Evolutionary conservation across 2,888 invertebrate genomes (phyloP), one percentile per base, ranked within the genome.

Genomic region (Drosophila stalkeri): DNA sequence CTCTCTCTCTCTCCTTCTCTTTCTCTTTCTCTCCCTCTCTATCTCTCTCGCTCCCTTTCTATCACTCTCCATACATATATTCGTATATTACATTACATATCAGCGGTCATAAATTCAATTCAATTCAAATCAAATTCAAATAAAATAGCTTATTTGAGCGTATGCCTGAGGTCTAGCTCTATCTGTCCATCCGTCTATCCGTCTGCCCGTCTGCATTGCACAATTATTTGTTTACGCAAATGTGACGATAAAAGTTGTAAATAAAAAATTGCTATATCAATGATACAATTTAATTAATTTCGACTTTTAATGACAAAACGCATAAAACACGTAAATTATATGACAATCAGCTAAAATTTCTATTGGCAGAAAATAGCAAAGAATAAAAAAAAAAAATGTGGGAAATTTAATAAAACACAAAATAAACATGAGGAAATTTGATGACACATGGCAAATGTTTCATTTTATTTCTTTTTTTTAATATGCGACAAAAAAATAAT

Each of bases 221-320:
- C 73, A 71, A 71, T 70, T 75, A 66, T 82, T 73, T 82, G 76
- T 79, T 75, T 70, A 67, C 67, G 74, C 51, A 60, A 65, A 72
- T 61, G 63, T 77, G 61, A 66, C 80, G 77, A 79, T 77, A 76
- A 8, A 54, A 6, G 27, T 6, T n/a, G n/a, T n/a, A n/a, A n/a
- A 23, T 73, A 73, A 77, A 51, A 2, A 49, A 12, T 5, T 11
- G 11, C 1, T 3, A 77, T 80, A 81, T 75, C 77, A 87, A 80
- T 80, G 69, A 72, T 67, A 76, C 75, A 72, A 76, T 81, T 89
- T 86, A 77, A 86, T 79, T 87, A 77, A 77, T 69, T 89, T 86
- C 60, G 69, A 75, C 79, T 65, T 71, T 75, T 70, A 74, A 74
- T 63, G 63, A 73, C 66, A 66, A 60, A 39, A 20, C 27, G 46